Conservation (phyloP, 2,113 vertebrate genomes). For the Pedetes capensis region DNA sequence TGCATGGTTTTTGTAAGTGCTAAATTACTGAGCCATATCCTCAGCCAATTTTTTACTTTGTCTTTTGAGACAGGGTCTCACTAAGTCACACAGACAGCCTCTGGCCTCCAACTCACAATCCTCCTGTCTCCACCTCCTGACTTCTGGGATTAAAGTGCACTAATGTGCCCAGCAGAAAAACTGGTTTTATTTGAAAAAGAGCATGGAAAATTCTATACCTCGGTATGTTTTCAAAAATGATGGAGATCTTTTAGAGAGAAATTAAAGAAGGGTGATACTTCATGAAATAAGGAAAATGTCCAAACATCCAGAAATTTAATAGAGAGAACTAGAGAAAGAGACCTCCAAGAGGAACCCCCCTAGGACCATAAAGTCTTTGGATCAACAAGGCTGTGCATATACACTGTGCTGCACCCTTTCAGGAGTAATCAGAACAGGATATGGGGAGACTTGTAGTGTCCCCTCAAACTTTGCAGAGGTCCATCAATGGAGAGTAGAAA, state of each 20-base stretch:
- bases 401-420: background rate
- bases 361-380: background rate
- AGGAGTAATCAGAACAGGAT: background rate
- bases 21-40: too few relatives aligned
- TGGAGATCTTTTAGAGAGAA: background rate
- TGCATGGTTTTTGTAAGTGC: too few relatives aligned
- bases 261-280: background rate
- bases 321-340: background rate
- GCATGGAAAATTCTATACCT: background rate
- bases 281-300: background rate
- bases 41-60: too few relatives aligned
- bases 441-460: too few relatives aligned
- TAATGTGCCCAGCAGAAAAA: too few relatives aligned
- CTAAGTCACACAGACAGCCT: too few relatives aligned
- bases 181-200: background rate
- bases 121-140: too few relatives aligned
- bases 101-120: too few relatives aligned
- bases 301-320: background rate
- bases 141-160: too few relatives aligned
- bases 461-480: too few relatives aligned
- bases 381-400: background rate
- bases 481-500: background rate
- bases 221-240: background rate
- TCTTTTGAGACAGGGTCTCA: too few relatives aligned
- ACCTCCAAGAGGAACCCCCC: background rate